Evolutionary conservation across 2,888 invertebrate genomes (phyloP).

Genomic region (Cheilosia variabilis): DNA sequence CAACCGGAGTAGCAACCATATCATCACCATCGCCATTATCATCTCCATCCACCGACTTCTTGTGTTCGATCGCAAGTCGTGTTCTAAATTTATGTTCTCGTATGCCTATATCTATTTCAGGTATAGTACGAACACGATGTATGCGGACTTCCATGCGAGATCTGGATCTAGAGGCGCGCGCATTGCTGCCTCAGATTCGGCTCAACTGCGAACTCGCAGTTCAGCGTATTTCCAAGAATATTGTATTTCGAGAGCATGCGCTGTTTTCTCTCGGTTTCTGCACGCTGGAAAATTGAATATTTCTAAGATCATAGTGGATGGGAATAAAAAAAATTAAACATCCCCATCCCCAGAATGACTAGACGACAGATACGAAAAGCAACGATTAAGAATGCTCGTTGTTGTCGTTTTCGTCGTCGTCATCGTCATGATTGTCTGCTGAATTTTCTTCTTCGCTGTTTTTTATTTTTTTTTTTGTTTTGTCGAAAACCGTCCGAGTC

Average conservation of each 20-base stretch:
- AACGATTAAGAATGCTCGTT: conserved; percentile 52
- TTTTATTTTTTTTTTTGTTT: neutral
- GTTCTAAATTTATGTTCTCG: conserved; percentile 55
- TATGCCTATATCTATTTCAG: conserved; percentile 68
- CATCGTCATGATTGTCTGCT: conserved; percentile 53
- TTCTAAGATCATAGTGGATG: conserved; percentile 54
- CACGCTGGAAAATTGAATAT: conserved; percentile 59
- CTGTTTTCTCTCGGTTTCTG: conserved; percentile 24
- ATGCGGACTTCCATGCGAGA: conserved; percentile 37
- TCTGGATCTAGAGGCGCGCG: conserved; percentile 23
- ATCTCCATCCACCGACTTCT: conserved; percentile 31
- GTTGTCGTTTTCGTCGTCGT: conserved; percentile 52
- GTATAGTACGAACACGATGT: conserved; percentile 62
- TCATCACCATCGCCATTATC: conserved; percentile 38
- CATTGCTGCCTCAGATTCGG: conserved; percentile 47
- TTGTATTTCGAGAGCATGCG: conserved; percentile 62
- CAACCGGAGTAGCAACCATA: conserved; percentile 16
- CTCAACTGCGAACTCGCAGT: too few relatives aligned
- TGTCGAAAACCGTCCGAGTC: conserved; percentile 60
- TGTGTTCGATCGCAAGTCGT: conserved; percentile 48
- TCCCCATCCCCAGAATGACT: conserved; percentile 66
- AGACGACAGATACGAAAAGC: conserved; percentile 71
- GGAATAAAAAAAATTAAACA: conserved; percentile 57
- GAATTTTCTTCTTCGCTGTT: neutral
- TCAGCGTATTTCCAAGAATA: conserved; percentile 67